Evolutionary conservation across 2,113 vertebrate genomes (phyloP).

Genomic region (Neofelis nebulosa): DNA sequence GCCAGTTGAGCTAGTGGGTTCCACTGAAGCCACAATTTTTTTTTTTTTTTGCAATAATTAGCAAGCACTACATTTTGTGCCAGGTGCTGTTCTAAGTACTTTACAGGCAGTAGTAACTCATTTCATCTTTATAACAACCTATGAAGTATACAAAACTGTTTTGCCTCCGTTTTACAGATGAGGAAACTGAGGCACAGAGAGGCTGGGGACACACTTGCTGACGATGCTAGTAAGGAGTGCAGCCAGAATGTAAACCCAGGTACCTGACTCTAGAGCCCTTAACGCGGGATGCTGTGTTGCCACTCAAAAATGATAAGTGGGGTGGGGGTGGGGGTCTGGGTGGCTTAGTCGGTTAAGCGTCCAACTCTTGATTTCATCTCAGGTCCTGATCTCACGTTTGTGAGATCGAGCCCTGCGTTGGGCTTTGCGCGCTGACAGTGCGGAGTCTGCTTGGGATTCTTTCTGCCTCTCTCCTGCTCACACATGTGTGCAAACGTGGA

Average conservation of each 20-base stretch:
- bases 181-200: background rate
- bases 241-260: background rate
- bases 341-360: no score
- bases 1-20: background rate
- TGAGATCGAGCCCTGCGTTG: no score
- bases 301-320: background rate
- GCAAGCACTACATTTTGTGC: background rate
- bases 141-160: background rate
- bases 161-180: background rate
- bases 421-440: no score
- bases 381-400: no score
- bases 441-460: no score
- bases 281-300: background rate
- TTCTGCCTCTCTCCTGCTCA: no score
- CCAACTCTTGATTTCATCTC: no score
- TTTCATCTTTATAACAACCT: background rate
- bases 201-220: background rate
- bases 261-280: background rate
- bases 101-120: background rate
- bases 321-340: no score
- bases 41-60: background rate
- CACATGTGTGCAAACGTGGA: no score
- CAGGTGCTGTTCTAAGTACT: background rate
- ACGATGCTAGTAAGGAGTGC: background rate
- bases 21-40: background rate